These are phyloP conservation scores for Pteruthius melanotis DNA, from an alignment of 2,113 vertebrate genomes.

Conservation along the genomic window DNA sequence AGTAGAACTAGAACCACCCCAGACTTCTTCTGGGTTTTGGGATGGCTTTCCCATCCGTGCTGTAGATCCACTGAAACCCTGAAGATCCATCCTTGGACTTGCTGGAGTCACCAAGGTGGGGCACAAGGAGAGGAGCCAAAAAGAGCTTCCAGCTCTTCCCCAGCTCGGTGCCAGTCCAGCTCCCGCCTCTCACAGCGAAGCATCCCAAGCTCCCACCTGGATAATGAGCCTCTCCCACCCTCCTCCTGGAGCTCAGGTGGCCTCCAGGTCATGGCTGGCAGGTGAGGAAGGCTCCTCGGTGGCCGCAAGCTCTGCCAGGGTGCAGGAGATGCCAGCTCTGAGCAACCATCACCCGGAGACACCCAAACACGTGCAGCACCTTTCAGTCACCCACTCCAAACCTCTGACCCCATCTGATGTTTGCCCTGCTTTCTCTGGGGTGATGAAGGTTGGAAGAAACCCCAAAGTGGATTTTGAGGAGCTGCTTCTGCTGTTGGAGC, in stretches of 20 bases:
- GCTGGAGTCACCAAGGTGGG: background rate
- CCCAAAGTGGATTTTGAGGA: background rate
- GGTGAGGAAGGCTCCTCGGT: background rate
- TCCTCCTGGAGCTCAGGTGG: background rate
- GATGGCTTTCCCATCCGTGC: background rate
- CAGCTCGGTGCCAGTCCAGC: background rate
- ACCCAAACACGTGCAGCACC: background rate
- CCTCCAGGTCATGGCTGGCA: background rate
- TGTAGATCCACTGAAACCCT: background rate
- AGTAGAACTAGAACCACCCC: background rate
- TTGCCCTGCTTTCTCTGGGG: background rate
- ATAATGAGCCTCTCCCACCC: background rate
- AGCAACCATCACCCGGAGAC: background rate
- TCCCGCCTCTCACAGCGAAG: fast-evolving
- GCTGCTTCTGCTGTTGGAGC: background rate
- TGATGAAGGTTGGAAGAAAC: background rate
- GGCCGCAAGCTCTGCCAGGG: background rate
- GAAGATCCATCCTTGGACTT: background rate
- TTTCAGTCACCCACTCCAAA: background rate
- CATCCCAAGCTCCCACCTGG: background rate
- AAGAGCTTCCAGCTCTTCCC: background rate
- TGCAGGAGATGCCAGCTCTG: background rate
- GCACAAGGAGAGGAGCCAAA: background rate
- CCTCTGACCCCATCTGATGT: background rate
- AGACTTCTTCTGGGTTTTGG: background rate